Evolutionary conservation across 2,888 invertebrate genomes (phyloP).

Genomic region (Platycnemis pennipes): DNA sequence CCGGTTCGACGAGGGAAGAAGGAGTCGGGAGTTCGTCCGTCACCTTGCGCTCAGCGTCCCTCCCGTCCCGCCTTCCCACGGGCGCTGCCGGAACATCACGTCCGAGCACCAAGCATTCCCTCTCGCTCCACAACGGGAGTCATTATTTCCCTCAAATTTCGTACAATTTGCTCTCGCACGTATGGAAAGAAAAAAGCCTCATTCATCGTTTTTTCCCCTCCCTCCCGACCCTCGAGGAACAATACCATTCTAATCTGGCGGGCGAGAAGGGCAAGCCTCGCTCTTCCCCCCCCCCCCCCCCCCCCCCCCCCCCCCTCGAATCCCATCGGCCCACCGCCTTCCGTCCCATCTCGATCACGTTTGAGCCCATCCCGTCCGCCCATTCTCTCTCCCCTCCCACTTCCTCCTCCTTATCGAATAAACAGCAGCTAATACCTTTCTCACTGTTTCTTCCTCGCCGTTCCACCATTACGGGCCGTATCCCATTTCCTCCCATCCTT

Average conservation of each 20-base stretch:
- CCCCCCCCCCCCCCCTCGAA: not conserved
- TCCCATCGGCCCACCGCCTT: not conserved
- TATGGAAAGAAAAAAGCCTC: conserved; percentile 58
- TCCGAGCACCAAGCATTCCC: conserved; percentile 41
- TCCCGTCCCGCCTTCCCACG: not conserved
- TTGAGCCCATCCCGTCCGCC: not conserved
- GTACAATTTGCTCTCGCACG: conserved; percentile 60
- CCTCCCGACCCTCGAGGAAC: conserved; percentile 31
- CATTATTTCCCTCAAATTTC: conserved; percentile 63
- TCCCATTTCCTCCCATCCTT: not conserved
- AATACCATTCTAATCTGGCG: conserved; percentile 56
- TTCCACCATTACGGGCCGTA: not conserved
- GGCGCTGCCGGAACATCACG: not conserved
- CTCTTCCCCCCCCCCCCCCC: not conserved
- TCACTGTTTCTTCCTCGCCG: not conserved
- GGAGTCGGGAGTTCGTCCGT: no score
- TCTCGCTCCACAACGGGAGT: conserved; percentile 57
- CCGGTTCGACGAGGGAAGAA: no score
- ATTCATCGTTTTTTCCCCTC: conserved; percentile 31
- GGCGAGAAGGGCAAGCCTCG: not conserved
- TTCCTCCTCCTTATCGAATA: conserved; percentile 22
- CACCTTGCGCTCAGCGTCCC: no score
- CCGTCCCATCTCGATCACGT: not conserved
- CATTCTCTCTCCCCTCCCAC: not conserved
- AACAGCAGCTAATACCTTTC: not conserved